Evolutionary conservation across 2,888 invertebrate genomes (phyloP).

Genomic region (Nasonovia ribisnigri): DNA sequence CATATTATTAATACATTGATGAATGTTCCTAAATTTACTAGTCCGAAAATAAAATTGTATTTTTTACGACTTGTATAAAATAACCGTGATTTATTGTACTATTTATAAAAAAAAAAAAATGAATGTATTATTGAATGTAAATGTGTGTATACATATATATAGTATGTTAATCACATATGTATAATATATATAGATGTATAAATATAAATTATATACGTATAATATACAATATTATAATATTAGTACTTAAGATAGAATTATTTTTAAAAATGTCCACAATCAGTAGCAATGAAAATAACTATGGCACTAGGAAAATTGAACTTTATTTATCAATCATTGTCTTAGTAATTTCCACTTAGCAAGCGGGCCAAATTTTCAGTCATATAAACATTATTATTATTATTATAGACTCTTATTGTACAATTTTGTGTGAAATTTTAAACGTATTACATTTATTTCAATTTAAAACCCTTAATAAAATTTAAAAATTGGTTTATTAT

Average conservation of each 20-base stretch:
- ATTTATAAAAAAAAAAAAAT: background rate
- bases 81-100: background rate
- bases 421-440: background rate
- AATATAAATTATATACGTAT: conserved; percentile 7
- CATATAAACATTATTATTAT: conserved; percentile 5
- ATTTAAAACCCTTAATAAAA: background rate
- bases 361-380: background rate
- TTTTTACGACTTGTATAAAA: conserved; percentile 32
- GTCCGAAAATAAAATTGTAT: conserved; percentile 47
- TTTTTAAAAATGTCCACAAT: conserved; percentile 26
- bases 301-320: conserved; percentile 10
- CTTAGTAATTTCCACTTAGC: background rate
- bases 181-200: background rate
- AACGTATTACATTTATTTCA: conserved; percentile 10
- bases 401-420: background rate
- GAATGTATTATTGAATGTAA: background rate
- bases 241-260: conserved; percentile 20
- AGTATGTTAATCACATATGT: background rate
- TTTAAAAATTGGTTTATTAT: background rate
- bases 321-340: background rate
- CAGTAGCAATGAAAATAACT: background rate
- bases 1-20: conserved; percentile 38
- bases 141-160: conserved; percentile 8
- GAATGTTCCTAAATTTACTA: conserved; percentile 64
- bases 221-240: background rate